phyloP scores from a whole-genome alignment of 1,140 invertebrate genomes.

The Babylonia areolata region DNA sequence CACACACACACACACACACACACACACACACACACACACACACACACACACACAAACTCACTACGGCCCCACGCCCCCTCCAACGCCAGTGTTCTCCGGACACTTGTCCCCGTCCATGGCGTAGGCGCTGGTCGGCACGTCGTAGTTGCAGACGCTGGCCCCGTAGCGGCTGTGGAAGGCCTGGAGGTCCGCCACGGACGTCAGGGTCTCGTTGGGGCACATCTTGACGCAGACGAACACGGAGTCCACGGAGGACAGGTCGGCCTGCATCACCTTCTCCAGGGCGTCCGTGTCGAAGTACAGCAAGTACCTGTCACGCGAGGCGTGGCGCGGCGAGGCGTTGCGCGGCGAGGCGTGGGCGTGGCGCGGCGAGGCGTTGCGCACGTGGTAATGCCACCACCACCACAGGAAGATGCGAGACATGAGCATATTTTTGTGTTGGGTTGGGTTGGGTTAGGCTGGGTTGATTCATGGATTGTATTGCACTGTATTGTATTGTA shows the following conservation, averaged over 20 bases:
- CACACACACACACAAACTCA: not conserved
- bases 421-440: too few relatives aligned
- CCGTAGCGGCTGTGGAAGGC: slow-evolving; percentile 35
- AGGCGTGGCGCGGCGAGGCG: too few relatives aligned
- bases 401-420: too few relatives aligned
- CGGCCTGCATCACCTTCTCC: slow-evolving; percentile 33
- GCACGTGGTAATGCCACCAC: too few relatives aligned
- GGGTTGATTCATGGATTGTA: too few relatives aligned
- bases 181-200: slow-evolving; percentile 35
- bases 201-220: slow-evolving; percentile 51
- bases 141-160: slow-evolving; percentile 58
- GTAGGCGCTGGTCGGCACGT: slow-evolving; percentile 43
- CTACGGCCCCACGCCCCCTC: slow-evolving; percentile 49
- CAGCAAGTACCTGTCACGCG: slow-evolving; percentile 50
- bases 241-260: slow-evolving; percentile 28
- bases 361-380: too few relatives aligned
- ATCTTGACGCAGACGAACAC: slow-evolving; percentile 53
- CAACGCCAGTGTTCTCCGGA: slow-evolving; percentile 27
- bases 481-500: too few relatives aligned
- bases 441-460: too few relatives aligned
- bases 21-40: too few relatives aligned
- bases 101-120: slow-evolving; percentile 26
- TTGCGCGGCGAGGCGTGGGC: too few relatives aligned
- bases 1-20: too few relatives aligned
- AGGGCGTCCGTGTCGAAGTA: slow-evolving; percentile 56